A percentile compares a stretch with the other conserved stretches of the same genome.
These are phyloP conservation scores for Hippasteria phrygiana DNA, from an alignment of 53 echinoderm and acorn worm species.

Conservation along the genomic window DNA sequence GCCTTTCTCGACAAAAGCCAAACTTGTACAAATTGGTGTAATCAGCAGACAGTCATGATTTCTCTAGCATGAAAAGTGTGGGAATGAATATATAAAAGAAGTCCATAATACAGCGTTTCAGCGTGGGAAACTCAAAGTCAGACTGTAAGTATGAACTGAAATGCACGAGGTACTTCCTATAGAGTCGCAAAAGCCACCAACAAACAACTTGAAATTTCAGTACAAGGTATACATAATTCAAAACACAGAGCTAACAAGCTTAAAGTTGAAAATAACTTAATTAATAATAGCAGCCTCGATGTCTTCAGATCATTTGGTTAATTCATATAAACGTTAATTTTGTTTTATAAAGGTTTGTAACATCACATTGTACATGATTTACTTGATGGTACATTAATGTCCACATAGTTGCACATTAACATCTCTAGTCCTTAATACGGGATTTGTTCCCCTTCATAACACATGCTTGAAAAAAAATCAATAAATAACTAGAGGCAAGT, in stretches of 20 bases:
- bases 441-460: neutral
- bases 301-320: neutral
- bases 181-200: neutral
- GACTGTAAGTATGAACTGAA: too few species aligned
- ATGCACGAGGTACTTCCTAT: too few species aligned
- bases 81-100: too few species aligned
- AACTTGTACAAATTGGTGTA: too few species aligned
- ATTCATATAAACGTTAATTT: neutral
- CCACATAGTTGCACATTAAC: constrained; percentile 1
- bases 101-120: too few species aligned
- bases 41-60: too few species aligned
- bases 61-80: too few species aligned
- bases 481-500: neutral
- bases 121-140: too few species aligned
- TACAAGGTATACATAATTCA: constrained; percentile 7
- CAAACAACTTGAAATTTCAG: constrained; percentile 6
- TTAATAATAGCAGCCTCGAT: constrained; percentile 51
- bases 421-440: neutral
- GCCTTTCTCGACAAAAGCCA: too few species aligned
- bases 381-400: neutral
- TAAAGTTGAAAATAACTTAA: constrained; percentile 21
- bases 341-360: neutral
- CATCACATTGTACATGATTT: neutral
- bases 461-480: neutral
- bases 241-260: neutral